Base-by-base conservation (phyloP, 2,888 invertebrate species). In the Drosophila barbarae region DNA sequence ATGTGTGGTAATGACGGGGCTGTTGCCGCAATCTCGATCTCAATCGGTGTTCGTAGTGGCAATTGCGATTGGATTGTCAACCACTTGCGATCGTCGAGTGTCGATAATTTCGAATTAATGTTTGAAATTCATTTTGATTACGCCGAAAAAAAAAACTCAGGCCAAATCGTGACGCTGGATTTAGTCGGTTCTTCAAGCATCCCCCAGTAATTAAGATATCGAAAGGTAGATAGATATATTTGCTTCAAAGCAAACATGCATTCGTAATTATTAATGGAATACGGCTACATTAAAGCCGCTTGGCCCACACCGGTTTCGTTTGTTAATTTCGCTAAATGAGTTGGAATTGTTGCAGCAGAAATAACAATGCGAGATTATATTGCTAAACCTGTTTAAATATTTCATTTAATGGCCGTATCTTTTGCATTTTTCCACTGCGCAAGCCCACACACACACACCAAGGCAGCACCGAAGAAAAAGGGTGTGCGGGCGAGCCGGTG, bases 291-390 rank as follows among this genome's bases (percentile, higher is more conserved):
- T 26, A 26, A 26, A 26, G 26, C 6, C 26, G 26, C 6, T 60
- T 60, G 47, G 36, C 66, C 32, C 58, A 69, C 67, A 83, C 84
- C 67, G 50, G 84, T 83, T 83, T 53, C 58, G 41, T 15, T 55
- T 32, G 57, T 64, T 69, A 69, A 69, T 68, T 68, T 61, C 15
- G 69, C 61, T 63, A 68, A 70, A 68, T 61, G 55, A 63, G 56
- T 39, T 52, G 36, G 70, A 73, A 71, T 66, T 73, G 81, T 68
- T 69, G 60, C 78, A 77, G 65, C 76, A 75, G 67, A 73, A 81
- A 73, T 63, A 84, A 84, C 84, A 84, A 77, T 70, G 53, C 69
- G 46, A 60, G 68, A 72, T 71, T 59, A 76, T 64, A 76, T 80
- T 72, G 70, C 72, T 52, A 66, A 75, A 83, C 78, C 81, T 73